phyloP scores from a whole-genome alignment of 2,113 vertebrate genomes.

The Nannospalax galili region DNA sequence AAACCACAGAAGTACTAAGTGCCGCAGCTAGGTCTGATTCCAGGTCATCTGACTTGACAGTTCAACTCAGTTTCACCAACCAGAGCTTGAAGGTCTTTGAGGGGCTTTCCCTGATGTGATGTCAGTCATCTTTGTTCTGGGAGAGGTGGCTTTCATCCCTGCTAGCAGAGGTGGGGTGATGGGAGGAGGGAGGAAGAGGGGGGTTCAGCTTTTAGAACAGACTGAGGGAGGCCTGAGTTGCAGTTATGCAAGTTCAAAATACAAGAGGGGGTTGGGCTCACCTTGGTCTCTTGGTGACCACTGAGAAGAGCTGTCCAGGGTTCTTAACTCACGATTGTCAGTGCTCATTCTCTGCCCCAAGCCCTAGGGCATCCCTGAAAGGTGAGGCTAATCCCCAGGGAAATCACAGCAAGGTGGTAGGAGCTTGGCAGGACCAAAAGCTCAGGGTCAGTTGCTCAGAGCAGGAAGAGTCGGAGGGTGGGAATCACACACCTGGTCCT shows the following conservation, averaged over 20 bases:
- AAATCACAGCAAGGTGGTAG: not conserved
- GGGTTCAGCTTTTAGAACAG: not conserved
- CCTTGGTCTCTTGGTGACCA: no score
- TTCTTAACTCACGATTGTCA: not conserved
- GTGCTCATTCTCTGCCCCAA: not conserved
- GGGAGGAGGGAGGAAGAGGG: not conserved
- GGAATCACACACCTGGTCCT: not conserved
- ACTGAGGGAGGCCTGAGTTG: not conserved
- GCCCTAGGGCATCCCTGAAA: not conserved
- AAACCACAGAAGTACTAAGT: not conserved
- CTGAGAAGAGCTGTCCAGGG: not conserved
- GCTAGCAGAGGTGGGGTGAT: not conserved
- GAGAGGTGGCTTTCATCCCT: not conserved
- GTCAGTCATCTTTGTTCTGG: not conserved
- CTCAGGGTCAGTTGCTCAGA: not conserved
- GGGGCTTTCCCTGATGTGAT: not conserved
- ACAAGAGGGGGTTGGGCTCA: rapidly evolving
- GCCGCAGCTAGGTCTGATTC: not conserved
- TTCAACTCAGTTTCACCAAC: not conserved
- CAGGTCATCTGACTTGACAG: not conserved
- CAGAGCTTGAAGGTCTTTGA: not conserved
- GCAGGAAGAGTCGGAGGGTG: not conserved
- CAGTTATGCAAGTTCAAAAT: not conserved
- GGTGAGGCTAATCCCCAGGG: not conserved
- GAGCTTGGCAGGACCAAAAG: not conserved